Evolutionary conservation across 1,140 invertebrate species (phyloP).

Genomic region (Atta texana): DNA sequence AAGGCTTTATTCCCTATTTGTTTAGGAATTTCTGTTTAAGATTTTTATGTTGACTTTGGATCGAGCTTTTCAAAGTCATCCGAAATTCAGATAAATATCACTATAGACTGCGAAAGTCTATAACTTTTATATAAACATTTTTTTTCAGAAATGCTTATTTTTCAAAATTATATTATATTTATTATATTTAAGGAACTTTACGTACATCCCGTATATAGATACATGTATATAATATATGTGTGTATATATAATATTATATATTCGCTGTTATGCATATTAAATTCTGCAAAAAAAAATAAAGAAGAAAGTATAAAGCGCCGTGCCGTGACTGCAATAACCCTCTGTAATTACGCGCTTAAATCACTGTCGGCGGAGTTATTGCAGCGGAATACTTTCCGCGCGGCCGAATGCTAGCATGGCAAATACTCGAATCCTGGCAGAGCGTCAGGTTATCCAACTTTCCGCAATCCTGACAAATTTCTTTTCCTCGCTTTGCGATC

Average conservation of each 20-base stretch:
- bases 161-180: too few relatives aligned
- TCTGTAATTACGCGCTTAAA: slow-evolving; percentile 59
- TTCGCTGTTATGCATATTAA: slow-evolving; percentile 53
- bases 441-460: slow-evolving; percentile 59
- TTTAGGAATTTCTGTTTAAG: too few relatives aligned
- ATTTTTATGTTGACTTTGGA: too few relatives aligned
- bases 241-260: slow-evolving; percentile 3
- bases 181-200: too few relatives aligned
- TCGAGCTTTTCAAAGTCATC: too few relatives aligned
- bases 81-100: too few relatives aligned
- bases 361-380: slow-evolving; percentile 61
- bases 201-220: background rate
- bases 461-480: slow-evolving; percentile 62
- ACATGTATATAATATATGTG: background rate
- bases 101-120: too few relatives aligned
- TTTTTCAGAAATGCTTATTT: too few relatives aligned
- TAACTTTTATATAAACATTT: too few relatives aligned
- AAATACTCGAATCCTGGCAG: slow-evolving; percentile 48
- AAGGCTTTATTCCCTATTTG: too few relatives aligned
- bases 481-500: slow-evolving; percentile 27
- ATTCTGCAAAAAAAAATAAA: slow-evolving; percentile 22
- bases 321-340: slow-evolving; percentile 41
- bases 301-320: background rate
- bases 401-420: slow-evolving; percentile 44
- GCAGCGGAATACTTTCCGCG: slow-evolving; percentile 53